Evolutionary conservation across 2,113 vertebrate species (phyloP).

Genomic region (Gallinago jamesoni): DNA sequence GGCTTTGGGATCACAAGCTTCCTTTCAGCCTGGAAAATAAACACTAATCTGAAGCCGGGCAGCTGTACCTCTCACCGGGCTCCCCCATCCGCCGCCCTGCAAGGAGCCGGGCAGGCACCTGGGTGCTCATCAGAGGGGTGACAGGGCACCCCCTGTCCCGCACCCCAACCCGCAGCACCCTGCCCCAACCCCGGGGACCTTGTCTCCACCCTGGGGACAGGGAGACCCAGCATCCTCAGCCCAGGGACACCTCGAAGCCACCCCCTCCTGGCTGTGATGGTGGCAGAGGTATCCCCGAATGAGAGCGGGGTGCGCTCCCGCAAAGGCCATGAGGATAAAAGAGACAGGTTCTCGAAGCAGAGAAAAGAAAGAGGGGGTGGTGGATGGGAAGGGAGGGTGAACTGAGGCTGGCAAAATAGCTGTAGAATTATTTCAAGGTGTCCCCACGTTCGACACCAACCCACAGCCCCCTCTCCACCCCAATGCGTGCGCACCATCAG

Average conservation of each 20-base stretch:
- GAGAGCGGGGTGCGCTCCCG: not conserved
- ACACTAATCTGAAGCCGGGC: conserved; percentile 24
- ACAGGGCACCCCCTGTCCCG: not conserved
- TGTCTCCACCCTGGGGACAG: rapidly evolving
- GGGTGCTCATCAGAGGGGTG: not conserved
- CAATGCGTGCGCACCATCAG: not conserved
- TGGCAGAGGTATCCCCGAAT: not conserved
- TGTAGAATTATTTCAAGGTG: not conserved
- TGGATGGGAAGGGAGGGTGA: not conserved
- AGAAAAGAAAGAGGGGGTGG: not conserved
- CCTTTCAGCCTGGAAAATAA: conserved; percentile 64
- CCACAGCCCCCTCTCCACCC: not conserved
- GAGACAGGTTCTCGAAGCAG: not conserved
- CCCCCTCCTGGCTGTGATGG: not conserved
- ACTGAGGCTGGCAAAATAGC: not conserved
- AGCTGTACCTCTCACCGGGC: conserved; percentile 11
- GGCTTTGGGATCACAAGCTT: conserved; percentile 45
- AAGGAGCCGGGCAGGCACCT: not conserved
- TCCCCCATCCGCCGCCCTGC: rapidly evolving
- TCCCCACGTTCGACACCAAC: rapidly evolving
- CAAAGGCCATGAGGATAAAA: not conserved
- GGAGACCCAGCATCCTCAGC: not conserved
- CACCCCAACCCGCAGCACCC: not conserved
- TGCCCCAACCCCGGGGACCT: not conserved
- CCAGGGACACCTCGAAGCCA: rapidly evolving